These are phyloP conservation scores for Pseudocheirus occidentalis DNA, from an alignment of 2,797 vertebrate species.

Conservation along the genomic window DNA sequence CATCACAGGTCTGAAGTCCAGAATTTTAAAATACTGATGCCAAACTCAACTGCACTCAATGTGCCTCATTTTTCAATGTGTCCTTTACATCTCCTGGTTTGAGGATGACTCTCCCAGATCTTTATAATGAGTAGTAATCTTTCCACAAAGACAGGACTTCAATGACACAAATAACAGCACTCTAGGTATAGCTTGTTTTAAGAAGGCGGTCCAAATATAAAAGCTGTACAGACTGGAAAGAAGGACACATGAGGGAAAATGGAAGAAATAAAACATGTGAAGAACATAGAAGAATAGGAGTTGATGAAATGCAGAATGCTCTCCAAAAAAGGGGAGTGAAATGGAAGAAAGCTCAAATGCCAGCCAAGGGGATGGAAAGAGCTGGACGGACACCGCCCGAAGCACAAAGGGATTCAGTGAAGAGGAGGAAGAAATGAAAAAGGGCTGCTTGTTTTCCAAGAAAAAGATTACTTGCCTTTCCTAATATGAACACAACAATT, in stretches of 20 bases:
- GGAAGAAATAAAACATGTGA: neutral
- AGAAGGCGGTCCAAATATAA: neutral
- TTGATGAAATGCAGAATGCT: neutral
- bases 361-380: neutral
- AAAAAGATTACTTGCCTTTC: constrained; percentile 42
- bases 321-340: neutral
- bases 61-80: constrained; percentile 26
- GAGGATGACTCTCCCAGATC: constrained; percentile 20
- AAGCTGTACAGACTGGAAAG: neutral
- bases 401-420: constrained; percentile 34
- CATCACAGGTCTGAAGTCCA: neutral
- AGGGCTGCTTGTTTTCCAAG: constrained; percentile 35
- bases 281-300: neutral
- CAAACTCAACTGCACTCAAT: constrained; percentile 19
- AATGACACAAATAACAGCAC: neutral
- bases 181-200: neutral
- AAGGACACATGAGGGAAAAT: neutral
- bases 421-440: constrained; percentile 9
- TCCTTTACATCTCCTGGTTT: neutral
- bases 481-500: constrained; percentile 31
- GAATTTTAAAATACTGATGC: neutral
- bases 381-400: neutral
- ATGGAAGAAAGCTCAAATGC: neutral
- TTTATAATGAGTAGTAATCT: constrained; percentile 18
- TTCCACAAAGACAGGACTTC: neutral